phyloP scores from a whole-genome alignment of 2,888 invertebrate genomes.

The Callimorpha dominula region DNA sequence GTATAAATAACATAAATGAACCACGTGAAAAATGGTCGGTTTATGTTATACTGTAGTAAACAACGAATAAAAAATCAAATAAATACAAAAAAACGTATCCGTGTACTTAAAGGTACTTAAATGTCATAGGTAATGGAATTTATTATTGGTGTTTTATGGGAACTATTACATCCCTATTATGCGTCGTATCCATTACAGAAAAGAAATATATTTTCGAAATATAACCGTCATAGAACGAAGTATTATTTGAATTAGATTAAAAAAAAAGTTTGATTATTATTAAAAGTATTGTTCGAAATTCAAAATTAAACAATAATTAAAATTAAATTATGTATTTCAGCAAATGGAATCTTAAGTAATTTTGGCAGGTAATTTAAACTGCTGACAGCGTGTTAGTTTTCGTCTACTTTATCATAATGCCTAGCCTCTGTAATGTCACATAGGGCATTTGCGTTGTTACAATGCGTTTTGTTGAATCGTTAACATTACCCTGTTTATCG shows the following conservation, averaged over 20 bases:
- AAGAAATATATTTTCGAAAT: conserved; percentile 36
- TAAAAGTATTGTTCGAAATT: not conserved
- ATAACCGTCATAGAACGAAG: not conserved
- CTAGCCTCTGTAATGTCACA: conserved; percentile 80
- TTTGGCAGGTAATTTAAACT: conserved; percentile 27
- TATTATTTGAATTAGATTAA: not conserved
- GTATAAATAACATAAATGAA: conserved; percentile 62
- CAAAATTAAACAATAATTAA: conserved; percentile 5
- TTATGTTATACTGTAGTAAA: conserved; percentile 76
- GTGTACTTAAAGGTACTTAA: conserved; percentile 76
- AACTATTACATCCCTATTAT: conserved; percentile 54
- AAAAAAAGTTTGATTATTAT: not conserved
- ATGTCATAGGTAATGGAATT: conserved; percentile 79
- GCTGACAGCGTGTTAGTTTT: conserved; percentile 76
- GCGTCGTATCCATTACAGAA: conserved; percentile 77
- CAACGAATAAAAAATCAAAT: conserved; percentile 81
- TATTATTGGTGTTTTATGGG: conserved; percentile 75
- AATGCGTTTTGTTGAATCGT: conserved; percentile 50
- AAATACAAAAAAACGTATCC: conserved; percentile 79
- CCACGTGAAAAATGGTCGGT: conserved; percentile 56
- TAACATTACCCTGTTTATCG: conserved; percentile 44
- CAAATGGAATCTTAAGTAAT: conserved; percentile 7
- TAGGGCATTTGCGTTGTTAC: conserved; percentile 78
- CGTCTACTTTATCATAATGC: conserved; percentile 69
- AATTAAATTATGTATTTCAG: not conserved